A percentile compares a stretch with the other conserved stretches of the same genome.
Conservation (phyloP, 2,113 vertebrate genomes). For the Entosphenus tridentatus region DNA sequence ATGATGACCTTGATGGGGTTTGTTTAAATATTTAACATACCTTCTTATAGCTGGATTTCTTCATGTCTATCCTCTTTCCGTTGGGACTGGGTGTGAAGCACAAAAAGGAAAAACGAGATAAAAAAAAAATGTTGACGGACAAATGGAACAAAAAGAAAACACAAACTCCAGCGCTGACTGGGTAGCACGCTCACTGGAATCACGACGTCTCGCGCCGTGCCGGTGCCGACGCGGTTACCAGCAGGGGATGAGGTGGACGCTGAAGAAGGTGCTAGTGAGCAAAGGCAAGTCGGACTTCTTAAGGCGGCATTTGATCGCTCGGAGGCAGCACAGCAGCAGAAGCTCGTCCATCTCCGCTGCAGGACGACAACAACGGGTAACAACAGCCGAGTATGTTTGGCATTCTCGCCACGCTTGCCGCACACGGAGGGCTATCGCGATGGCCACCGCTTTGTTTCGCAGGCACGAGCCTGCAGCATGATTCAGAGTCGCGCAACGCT, state of each 20-base stretch:
- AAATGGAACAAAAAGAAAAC: background rate
- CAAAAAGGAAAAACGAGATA: conserved; percentile 1
- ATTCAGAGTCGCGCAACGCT: too few relatives aligned
- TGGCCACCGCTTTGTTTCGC: too few relatives aligned
- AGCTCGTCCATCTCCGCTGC: conserved; percentile 71
- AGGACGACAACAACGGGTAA: conserved; percentile 10
- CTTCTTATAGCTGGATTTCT: conserved; percentile 95
- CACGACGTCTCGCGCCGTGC: background rate
- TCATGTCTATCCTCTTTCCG: conserved; percentile 64
- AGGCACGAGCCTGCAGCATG: too few relatives aligned
- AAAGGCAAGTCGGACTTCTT: conserved; percentile 80
- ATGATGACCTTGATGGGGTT: too few relatives aligned
- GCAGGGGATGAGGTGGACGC: conserved; percentile 72
- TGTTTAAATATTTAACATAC: conserved; percentile 18
- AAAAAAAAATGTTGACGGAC: background rate
- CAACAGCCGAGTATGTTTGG: too few relatives aligned
- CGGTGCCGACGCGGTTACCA: conserved; percentile 32
- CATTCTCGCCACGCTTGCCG: too few relatives aligned
- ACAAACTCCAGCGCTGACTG: background rate
- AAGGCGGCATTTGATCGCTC: conserved; percentile 62
- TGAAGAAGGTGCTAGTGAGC: conserved; percentile 63
- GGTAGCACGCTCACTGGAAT: background rate
- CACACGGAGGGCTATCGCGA: too few relatives aligned
- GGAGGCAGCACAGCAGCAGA: conserved; percentile 56
- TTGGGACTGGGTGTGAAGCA: conserved; percentile 30